A percentile compares a stretch with the other conserved stretches of the same genome.
Conservation (phyloP, 2,113 vertebrate species). For the Lophotis ruficrista region DNA sequence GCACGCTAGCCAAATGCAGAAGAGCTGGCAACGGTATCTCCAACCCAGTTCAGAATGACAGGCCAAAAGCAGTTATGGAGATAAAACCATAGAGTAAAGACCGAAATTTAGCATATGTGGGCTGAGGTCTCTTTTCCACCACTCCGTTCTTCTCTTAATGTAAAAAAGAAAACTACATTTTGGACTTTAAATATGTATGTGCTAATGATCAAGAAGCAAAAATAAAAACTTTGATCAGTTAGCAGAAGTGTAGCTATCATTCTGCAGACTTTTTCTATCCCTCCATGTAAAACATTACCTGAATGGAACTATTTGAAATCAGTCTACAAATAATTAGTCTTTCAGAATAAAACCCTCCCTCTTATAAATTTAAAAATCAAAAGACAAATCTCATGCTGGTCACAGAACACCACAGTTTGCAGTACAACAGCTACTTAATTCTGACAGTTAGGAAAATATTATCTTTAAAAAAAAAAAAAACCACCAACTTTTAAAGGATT, state of each 20-base stretch:
- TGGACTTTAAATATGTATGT: neutral
- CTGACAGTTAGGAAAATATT: neutral
- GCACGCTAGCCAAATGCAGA: accelerated
- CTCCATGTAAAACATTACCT: neutral
- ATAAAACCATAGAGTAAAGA: neutral
- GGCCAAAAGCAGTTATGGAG: neutral
- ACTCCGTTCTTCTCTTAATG: neutral
- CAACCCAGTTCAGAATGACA: neutral
- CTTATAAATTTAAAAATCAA: neutral
- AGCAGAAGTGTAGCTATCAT: neutral
- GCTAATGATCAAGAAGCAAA: neutral
- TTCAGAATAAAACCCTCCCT: neutral
- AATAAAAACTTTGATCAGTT: neutral
- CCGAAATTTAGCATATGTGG: neutral
- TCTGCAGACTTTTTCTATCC: neutral
- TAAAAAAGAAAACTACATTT: neutral
- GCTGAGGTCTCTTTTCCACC: neutral
- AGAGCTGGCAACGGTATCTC: neutral
- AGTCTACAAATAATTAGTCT: neutral
- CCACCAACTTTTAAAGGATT: neutral
- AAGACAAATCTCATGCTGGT: neutral
- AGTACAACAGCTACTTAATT: neutral
- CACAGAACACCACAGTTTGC: neutral
- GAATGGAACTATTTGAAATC: neutral
- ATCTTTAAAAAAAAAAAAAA: neutral